These are phyloP conservation scores for Argyresthia albistria DNA, from an alignment of 2,888 invertebrate species.

Conservation along the genomic window DNA sequence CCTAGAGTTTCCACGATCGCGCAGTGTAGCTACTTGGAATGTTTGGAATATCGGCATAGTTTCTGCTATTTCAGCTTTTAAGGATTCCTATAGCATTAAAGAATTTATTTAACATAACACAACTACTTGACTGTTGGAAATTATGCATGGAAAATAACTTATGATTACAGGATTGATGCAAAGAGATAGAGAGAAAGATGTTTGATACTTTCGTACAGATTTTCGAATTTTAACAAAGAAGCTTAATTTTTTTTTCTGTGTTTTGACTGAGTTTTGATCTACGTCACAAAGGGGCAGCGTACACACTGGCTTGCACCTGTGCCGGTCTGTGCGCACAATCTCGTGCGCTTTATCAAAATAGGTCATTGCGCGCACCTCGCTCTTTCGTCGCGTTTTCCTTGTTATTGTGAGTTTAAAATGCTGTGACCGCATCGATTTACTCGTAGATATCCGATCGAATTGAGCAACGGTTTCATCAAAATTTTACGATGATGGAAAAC, in stretches of 20 bases:
- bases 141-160: too few species aligned
- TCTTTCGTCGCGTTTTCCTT: constrained; percentile 16
- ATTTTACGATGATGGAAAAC: too few species aligned
- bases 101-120: too few species aligned
- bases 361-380: constrained; percentile 57
- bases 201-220: too few species aligned
- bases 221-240: background rate
- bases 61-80: background rate
- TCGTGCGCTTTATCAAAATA: constrained; percentile 57
- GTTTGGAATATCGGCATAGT: background rate
- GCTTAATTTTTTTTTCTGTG: constrained; percentile 1
- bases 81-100: too few species aligned
- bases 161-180: too few species aligned
- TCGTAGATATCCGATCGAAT: too few species aligned
- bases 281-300: constrained; percentile 15
- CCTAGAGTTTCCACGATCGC: background rate
- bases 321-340: constrained; percentile 22
- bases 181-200: too few species aligned
- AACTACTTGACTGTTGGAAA: too few species aligned
- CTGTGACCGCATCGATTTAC: background rate
- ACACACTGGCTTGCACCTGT: constrained; percentile 23
- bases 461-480: too few species aligned
- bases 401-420: background rate
- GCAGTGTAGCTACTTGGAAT: background rate
- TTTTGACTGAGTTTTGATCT: background rate